phyloP scores from a whole-genome alignment of 2,113 vertebrate genomes.

The Trichomycterus rosablanca region DNA sequence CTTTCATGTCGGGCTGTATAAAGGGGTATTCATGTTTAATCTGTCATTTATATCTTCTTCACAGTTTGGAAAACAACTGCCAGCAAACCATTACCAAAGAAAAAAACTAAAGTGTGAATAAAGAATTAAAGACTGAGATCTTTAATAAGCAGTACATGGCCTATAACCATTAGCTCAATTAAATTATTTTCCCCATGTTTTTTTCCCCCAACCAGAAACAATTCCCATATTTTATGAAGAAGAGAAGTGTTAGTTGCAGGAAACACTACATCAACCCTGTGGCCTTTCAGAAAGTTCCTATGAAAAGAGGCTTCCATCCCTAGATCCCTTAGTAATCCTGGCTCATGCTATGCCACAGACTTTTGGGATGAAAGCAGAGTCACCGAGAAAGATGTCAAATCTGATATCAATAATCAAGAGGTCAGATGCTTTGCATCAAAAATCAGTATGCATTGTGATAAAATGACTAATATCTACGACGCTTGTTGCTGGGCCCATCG shows the following conservation, averaged over 20 bases:
- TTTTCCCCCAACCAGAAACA: not conserved
- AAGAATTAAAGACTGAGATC: not conserved
- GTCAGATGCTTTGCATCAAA: conserved; percentile 8
- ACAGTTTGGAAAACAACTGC: no score
- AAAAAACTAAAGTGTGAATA: not conserved
- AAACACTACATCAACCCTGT: conserved; percentile 5
- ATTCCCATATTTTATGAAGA: not conserved
- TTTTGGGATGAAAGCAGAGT: not conserved
- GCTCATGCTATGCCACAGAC: not conserved
- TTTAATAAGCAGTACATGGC: not conserved
- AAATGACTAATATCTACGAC: conserved; percentile 81
- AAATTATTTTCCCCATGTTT: not conserved
- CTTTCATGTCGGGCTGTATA: no score
- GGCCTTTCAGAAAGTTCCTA: not conserved
- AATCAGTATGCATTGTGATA: not conserved
- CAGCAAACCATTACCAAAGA: no score
- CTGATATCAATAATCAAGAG: conserved; percentile 7
- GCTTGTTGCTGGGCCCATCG: conserved; percentile 94
- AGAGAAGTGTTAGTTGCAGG: not conserved
- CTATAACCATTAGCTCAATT: conserved; percentile 3
- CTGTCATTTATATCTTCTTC: no score
- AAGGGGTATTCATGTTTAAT: no score
- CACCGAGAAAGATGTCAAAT: conserved; percentile 4
- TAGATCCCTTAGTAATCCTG: not conserved
- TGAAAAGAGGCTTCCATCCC: not conserved